Conservation (phyloP, 2,888 invertebrate genomes). For the Ornithoptera priamus region DNA sequence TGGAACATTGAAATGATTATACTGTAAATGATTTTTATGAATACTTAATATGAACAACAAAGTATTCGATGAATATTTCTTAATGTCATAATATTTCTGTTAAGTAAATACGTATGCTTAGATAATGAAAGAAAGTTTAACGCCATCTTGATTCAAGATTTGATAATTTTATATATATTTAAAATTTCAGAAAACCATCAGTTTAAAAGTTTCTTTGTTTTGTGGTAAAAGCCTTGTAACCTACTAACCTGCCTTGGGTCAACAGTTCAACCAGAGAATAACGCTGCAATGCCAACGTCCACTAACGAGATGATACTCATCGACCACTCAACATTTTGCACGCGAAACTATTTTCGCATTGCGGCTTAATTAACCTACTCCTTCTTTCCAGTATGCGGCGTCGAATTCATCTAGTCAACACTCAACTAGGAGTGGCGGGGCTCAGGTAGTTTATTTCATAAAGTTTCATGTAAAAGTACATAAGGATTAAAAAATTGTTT, state of each 20-base stretch:
- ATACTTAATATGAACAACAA: no score
- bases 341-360: slow-evolving; percentile 28
- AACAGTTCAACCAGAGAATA: slow-evolving; percentile 18
- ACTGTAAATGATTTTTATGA: no score
- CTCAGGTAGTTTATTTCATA: slow-evolving; percentile 51
- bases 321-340: slow-evolving; percentile 25
- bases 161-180: no score
- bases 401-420: slow-evolving; percentile 64
- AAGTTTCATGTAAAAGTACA: no score
- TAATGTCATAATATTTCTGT: no score
- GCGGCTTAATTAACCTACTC: slow-evolving; percentile 27
- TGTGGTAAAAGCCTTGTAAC: slow-evolving; percentile 20
- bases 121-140: no score
- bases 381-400: slow-evolving; percentile 59
- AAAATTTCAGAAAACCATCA: no score
- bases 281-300: slow-evolving; percentile 26
- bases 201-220: slow-evolving; percentile 5
- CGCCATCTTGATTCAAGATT: no score
- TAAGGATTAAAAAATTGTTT: no score
- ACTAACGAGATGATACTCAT: slow-evolving; percentile 32
- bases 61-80: no score
- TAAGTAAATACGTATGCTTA: no score
- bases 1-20: no score
- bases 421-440: slow-evolving; percentile 60
- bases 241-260: slow-evolving; percentile 19